Evolutionary conservation across 2,888 invertebrate genomes (phyloP).

Genomic region (Caenorhabditis zanzibari): DNA sequence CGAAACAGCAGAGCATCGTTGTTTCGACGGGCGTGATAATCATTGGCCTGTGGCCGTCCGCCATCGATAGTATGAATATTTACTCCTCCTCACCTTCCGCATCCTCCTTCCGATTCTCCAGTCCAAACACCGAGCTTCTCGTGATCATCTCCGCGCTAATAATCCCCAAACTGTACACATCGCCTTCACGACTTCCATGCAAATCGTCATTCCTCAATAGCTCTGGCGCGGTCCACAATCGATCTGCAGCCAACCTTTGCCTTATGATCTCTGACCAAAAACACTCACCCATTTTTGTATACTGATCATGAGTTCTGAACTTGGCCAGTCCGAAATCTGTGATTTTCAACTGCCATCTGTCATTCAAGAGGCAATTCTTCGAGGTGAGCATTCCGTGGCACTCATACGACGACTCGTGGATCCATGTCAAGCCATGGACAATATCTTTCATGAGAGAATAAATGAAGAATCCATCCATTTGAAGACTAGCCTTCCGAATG

Average conservation of each 20-base stretch:
- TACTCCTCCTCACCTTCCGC: constrained; percentile 37
- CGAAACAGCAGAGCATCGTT: no score
- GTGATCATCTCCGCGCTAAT: constrained; percentile 75
- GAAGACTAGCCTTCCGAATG: constrained; percentile 70
- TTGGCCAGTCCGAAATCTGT: constrained; percentile 74
- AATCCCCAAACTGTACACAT: constrained; percentile 73
- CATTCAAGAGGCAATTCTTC: constrained; percentile 76
- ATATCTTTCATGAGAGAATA: constrained; percentile 76
- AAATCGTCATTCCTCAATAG: constrained; percentile 56
- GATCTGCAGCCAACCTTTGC: neutral
- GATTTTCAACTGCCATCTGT: constrained; percentile 79
- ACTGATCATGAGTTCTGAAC: constrained; percentile 45
- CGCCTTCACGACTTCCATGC: constrained; percentile 45
- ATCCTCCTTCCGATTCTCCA: constrained; percentile 66
- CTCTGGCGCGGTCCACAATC: constrained; percentile 71
- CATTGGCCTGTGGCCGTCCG: no score
- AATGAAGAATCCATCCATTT: constrained; percentile 76
- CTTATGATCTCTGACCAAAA: no score
- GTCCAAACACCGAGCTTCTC: constrained; percentile 65
- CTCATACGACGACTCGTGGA: constrained; percentile 57
- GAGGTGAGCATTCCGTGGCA: constrained; percentile 73
- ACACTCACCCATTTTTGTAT: constrained; percentile 17
- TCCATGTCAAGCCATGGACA: constrained; percentile 64
- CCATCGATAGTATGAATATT: no score
- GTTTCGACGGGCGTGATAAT: no score